These are phyloP conservation scores for Cheilosia pagana DNA, from an alignment of 2,888 invertebrate genomes.

Conservation along the genomic window DNA sequence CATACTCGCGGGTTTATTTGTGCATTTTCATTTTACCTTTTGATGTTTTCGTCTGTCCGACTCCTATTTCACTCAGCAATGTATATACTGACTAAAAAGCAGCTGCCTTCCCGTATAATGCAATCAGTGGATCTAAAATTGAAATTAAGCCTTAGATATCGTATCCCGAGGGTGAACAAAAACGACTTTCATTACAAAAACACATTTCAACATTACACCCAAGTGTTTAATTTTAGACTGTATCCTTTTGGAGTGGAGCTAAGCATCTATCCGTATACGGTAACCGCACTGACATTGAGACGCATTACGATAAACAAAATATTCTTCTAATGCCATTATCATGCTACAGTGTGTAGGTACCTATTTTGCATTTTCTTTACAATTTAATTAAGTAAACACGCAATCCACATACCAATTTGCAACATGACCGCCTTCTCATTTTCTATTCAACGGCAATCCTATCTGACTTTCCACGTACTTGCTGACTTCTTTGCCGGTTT, in stretches of 20 bases:
- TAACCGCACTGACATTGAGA: background rate
- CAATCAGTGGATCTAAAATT: no score
- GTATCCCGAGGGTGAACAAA: no score
- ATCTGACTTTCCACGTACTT: background rate
- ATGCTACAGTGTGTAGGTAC: background rate
- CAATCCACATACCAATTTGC: constrained; percentile 46
- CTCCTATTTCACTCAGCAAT: no score
- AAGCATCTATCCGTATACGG: background rate
- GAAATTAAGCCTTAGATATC: no score
- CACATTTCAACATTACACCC: no score
- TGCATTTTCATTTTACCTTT: no score
- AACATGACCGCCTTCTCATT: constrained; percentile 35
- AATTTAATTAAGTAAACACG: constrained; percentile 35
- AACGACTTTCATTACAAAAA: no score
- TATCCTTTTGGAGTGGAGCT: background rate
- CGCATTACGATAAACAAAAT: background rate
- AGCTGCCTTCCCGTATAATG: no score
- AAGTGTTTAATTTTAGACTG: background rate
- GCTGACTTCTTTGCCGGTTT: constrained; percentile 12
- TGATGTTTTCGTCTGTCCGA: no score
- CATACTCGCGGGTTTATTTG: no score
- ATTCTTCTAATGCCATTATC: background rate
- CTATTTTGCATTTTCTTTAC: constrained; percentile 19
- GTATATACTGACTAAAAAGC: no score
- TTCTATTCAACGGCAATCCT: constrained; percentile 20